These are phyloP conservation scores for Marmota flaviventris DNA, from an alignment of 2,113 vertebrate genomes.

Conservation along the genomic window DNA sequence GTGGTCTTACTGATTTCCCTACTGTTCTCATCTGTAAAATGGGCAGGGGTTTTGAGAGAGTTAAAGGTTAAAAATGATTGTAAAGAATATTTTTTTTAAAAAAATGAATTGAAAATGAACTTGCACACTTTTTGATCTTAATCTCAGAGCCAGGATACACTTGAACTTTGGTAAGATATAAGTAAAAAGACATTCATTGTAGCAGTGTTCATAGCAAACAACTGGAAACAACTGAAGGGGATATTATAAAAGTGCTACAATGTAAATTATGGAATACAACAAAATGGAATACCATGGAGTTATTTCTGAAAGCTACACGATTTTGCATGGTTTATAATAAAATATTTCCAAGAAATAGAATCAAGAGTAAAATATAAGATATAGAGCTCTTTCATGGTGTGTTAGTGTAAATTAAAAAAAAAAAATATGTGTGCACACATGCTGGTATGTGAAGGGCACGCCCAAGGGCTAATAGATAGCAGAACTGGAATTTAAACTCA, in stretches of 20 bases:
- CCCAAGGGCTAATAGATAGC: not conserved
- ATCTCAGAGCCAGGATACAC: not conserved
- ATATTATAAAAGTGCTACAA: not conserved
- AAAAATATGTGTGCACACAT: not conserved
- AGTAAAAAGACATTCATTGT: not conserved
- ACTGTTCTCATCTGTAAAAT: slow-evolving; percentile 41
- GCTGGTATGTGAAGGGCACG: not conserved
- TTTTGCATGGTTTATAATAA: not conserved
- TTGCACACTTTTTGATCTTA: not conserved
- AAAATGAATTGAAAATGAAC: not conserved
- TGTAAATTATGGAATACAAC: not conserved
- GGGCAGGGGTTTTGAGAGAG: slow-evolving; percentile 7
- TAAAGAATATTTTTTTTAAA: not conserved
- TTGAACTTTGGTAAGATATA: not conserved
- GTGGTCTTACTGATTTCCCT: not conserved
- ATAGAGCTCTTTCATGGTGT: no score
- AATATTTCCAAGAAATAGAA: not conserved
- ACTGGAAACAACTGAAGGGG: not conserved
- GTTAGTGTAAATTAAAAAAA: not conserved
- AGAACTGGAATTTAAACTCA: not conserved
- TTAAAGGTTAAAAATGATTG: not conserved
- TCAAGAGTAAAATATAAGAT: not conserved
- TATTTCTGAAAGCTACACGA: not conserved
- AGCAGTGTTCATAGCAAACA: not conserved
- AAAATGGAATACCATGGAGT: not conserved